Evolutionary conservation across 2,888 invertebrate species (phyloP).

Genomic region (Lottia gigantea): DNA sequence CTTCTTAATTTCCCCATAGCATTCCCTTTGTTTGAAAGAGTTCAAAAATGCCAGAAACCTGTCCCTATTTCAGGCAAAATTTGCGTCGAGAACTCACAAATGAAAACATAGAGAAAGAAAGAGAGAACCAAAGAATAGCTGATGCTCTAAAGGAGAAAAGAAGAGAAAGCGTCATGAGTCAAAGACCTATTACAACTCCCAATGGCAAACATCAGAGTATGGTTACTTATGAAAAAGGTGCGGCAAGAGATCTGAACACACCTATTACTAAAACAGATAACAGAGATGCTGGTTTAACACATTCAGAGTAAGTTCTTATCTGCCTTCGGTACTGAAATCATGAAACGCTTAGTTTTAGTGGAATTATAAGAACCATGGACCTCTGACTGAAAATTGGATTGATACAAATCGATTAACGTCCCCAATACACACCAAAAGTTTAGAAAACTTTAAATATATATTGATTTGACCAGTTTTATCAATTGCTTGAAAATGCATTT

Average conservation of each 20-base stretch:
- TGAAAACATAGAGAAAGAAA: not conserved
- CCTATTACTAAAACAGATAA: conserved; percentile 47
- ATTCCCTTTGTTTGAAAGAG: not conserved
- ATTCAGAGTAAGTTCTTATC: conserved; percentile 50
- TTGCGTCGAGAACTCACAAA: not conserved
- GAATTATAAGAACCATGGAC: too few species aligned
- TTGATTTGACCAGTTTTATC: too few species aligned
- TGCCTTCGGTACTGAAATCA: not conserved
- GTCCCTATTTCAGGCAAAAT: not conserved
- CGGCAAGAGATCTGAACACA: conserved; percentile 42
- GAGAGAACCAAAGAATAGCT: conserved; percentile 12
- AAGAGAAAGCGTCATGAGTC: conserved; percentile 15
- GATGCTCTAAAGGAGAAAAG: conserved; percentile 1
- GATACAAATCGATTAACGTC: too few species aligned
- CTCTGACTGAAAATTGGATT: too few species aligned
- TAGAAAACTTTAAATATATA: too few species aligned
- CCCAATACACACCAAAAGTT: too few species aligned
- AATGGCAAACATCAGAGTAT: conserved; percentile 54
- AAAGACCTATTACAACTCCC: conserved; percentile 17
- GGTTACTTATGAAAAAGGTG: conserved; percentile 61
- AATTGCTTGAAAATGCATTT: too few species aligned
- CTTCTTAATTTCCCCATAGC: not conserved
- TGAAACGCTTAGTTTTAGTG: too few species aligned
- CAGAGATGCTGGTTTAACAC: conserved; percentile 53
- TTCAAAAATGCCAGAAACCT: not conserved